phyloP scores from a whole-genome alignment of 2,113 vertebrate species.

The Heliornis fulica region DNA sequence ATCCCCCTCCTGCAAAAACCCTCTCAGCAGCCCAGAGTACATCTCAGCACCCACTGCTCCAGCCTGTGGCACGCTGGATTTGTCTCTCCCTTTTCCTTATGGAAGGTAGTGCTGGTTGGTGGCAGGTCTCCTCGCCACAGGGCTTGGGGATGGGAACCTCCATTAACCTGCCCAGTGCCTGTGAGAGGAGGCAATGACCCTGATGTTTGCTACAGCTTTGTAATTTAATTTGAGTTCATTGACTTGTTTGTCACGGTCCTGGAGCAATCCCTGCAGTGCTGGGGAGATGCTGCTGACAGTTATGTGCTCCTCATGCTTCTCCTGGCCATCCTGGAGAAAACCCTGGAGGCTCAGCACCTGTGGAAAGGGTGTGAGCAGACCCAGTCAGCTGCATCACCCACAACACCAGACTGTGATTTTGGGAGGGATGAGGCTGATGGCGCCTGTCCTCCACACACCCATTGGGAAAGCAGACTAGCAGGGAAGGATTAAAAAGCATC shows the following conservation, averaged over 20 bases:
- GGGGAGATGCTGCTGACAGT: neutral
- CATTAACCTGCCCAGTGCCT: neutral
- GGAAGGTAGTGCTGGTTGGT: rapidly evolving
- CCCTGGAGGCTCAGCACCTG: too few species aligned
- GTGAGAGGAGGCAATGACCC: neutral
- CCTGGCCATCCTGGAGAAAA: neutral
- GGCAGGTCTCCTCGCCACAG: neutral
- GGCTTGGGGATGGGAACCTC: neutral
- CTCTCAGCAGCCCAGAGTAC: neutral
- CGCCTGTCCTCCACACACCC: neutral
- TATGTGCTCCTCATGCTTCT: neutral
- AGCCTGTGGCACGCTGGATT: neutral
- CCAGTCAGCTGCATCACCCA: neutral
- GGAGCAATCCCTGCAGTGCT: rapidly evolving
- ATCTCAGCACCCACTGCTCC: neutral
- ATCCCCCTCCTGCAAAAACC: neutral
- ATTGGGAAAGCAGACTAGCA: neutral
- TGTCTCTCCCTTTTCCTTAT: neutral
- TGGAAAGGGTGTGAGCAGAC: neutral
- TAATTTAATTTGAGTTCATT: slow-evolving; percentile 5
- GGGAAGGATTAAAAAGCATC: neutral
- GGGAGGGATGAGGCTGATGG: neutral
- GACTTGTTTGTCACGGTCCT: neutral
- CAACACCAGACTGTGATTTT: rapidly evolving
- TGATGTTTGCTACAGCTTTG: neutral